phyloP scores from a whole-genome alignment of 2,888 invertebrate genomes.

The Chirona hameri region DNA sequence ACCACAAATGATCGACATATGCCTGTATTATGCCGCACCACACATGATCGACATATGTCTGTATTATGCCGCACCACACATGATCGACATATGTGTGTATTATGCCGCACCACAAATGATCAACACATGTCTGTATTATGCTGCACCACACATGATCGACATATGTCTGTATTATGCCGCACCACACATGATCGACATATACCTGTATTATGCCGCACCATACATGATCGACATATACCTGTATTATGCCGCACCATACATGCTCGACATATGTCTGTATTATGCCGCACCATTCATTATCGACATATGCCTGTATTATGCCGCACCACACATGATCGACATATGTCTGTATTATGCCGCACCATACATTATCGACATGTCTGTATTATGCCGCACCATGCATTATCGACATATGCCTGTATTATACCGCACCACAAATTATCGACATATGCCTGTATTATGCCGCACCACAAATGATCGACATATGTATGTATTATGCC shows the following conservation, averaged over 20 bases:
- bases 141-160: too few species aligned
- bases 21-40: not conserved
- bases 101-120: not conserved
- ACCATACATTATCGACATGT: too few species aligned
- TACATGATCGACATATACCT: too few species aligned
- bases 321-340: too few species aligned
- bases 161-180: not conserved
- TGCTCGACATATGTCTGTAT: too few species aligned
- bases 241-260: not conserved
- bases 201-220: not conserved
- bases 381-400: not conserved
- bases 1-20: too few species aligned
- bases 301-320: not conserved
- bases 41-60: too few species aligned
- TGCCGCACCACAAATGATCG: too few species aligned
- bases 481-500: not conserved
- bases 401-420: too few species aligned
- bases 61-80: not conserved
- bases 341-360: not conserved
- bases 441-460: not conserved
- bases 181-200: too few species aligned
- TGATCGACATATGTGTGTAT: too few species aligned
- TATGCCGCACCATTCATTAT: not conserved
- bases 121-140: not conserved
- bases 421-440: not conserved